Conservation (phyloP, 2,113 vertebrate species). For the Pagrus major region DNA sequence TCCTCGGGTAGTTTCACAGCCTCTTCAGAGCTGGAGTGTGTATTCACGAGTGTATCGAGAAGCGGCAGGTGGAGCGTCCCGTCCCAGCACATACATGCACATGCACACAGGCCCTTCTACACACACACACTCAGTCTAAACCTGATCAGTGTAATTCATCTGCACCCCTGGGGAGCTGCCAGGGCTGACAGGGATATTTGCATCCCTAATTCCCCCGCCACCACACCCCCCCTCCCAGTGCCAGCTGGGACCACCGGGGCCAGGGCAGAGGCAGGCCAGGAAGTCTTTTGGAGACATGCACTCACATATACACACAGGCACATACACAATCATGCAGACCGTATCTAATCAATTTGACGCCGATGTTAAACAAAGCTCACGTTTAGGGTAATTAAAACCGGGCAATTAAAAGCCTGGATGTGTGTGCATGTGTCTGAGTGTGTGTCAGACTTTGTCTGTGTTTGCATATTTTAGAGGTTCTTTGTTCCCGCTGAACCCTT, state of each 20-base stretch:
- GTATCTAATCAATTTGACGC: conserved; percentile 79
- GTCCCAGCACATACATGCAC: conserved; percentile 9
- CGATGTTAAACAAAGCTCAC: conserved; percentile 76
- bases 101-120: conserved; percentile 23
- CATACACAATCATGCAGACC: conserved; percentile 52
- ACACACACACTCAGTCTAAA: conserved; percentile 56
- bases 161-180: conserved; percentile 65
- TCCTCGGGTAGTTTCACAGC: conserved; percentile 26
- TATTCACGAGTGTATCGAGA: conserved; percentile 27
- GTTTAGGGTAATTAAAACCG: conserved; percentile 76
- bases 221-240: conserved; percentile 18
- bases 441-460: conserved; percentile 29
- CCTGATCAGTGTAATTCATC: conserved; percentile 77
- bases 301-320: conserved; percentile 25
- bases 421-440: neutral
- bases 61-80: conserved; percentile 61
- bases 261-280: conserved; percentile 63
- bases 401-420: conserved; percentile 59
- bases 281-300: conserved; percentile 51
- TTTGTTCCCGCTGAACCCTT: conserved; percentile 58
- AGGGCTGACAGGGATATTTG: conserved; percentile 78
- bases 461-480: conserved; percentile 32
- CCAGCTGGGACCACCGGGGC: conserved; percentile 76
- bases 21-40: conserved; percentile 47
- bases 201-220: conserved; percentile 76